Evolutionary conservation across 2,797 vertebrate genomes (phyloP), one percentile per base, ranked within the genome.

Genomic region (Garrulus glandarius): DNA sequence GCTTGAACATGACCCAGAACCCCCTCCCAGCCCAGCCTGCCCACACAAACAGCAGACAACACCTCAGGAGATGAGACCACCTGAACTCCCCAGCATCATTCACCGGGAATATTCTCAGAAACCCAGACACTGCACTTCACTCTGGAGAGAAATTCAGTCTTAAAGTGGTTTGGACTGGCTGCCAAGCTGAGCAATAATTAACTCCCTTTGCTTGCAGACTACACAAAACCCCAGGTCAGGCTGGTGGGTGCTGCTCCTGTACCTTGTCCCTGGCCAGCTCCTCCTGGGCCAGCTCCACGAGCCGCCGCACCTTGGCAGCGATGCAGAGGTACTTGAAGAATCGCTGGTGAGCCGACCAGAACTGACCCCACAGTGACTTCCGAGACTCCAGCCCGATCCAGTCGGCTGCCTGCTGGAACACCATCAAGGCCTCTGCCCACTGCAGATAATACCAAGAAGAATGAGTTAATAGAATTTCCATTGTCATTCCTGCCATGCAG

Each of bases 271-370:
- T 98, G 34, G 96, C 97, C 97, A 99, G 98, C 94, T 99, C 99
- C 94, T 99, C 98, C 56, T 93, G 97, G 84, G 99, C 99, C 89
- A 99, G 98, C 95, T 99, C 98, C 55, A 99, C 99, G 23, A 99
- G 98, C 13, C 99, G 98, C 83, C 98, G 98, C 92, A 99, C 99
- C 89, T 99, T 99, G 94, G 99, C 99, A 1, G 99, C 99, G 1
- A 99, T 99, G 91, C 99, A 99, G 90, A 99, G 99, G 96, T 99
- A 99, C 98, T 99, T 99, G 98, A 99, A 99, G 98, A 99, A 99
- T 93, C 99, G 99, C 96, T 99, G 99, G 89, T 99, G 99, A 50
- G 99, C 99, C 0, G 99, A 99, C 99, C 99, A 99, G 98, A 99
- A 99, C 98, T 99, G 99, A 23, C 99, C 99, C 99, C 99, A 99